phyloP scores from a whole-genome alignment of 2,888 invertebrate species.

The Eledona agricola region DNA sequence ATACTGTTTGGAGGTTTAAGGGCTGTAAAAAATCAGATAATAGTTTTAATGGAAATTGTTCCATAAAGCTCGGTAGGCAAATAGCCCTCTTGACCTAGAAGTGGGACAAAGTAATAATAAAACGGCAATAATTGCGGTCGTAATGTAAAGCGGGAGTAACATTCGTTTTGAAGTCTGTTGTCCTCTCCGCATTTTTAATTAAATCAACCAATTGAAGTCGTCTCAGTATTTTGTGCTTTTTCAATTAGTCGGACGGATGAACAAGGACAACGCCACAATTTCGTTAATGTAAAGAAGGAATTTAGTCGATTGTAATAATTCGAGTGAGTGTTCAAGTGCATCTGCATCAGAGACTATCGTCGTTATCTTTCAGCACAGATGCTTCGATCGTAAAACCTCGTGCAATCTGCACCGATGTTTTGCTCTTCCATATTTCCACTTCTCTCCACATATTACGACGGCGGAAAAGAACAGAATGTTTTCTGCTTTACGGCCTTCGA shows the following conservation, averaged over 20 bases:
- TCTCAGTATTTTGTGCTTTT: too few relatives aligned
- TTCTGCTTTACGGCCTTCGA: conserved; percentile 31
- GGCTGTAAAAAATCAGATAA: conserved; percentile 5
- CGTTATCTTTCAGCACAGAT: conserved; percentile 47
- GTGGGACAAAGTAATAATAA: not conserved
- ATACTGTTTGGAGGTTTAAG: conserved; percentile 1
- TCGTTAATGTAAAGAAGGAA: conserved; percentile 9
- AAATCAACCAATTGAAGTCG: not conserved
- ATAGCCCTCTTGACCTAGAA: not conserved
- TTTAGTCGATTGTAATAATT: conserved; percentile 26
- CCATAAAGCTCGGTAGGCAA: not conserved
- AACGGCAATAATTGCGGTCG: not conserved
- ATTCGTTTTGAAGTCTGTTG: too few relatives aligned
- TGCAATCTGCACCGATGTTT: conserved; percentile 45
- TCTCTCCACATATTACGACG: conserved; percentile 34
- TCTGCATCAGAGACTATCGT: conserved; percentile 29
- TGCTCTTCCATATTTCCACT: conserved; percentile 39
- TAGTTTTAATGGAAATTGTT: conserved; percentile 8
- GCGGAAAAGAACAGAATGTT: conserved; percentile 20
- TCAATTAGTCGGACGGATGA: too few relatives aligned
- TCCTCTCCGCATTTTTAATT: too few relatives aligned
- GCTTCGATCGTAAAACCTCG: conserved; percentile 45
- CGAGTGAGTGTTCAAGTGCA: conserved; percentile 20
- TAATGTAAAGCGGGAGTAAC: too few relatives aligned
- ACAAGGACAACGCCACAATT: conserved; percentile 10